A percentile compares a stretch with the other conserved stretches of the same genome.
These are phyloP conservation scores for Oscarella lobularis DNA, from an alignment of 37 sponge, comb jelly and placozoan genomes.

Conservation along the genomic window DNA sequence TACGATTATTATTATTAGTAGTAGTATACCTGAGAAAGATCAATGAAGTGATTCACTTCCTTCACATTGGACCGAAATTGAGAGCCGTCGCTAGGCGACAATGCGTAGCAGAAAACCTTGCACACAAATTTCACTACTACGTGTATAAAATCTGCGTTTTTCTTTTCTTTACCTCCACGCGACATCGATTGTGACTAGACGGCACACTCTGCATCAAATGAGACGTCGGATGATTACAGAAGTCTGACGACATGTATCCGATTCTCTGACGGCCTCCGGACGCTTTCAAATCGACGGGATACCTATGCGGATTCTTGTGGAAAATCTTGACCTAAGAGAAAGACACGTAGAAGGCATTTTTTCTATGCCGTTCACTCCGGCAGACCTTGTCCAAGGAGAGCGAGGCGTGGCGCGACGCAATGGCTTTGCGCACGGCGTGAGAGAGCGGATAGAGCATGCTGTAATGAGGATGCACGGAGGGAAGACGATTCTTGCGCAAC, in stretches of 20 bases:
- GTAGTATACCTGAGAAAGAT: slow-evolving; percentile 71
- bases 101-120: slow-evolving; percentile 91
- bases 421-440: slow-evolving; percentile 63
- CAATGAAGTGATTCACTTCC: slow-evolving; percentile 88
- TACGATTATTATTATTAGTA: neutral
- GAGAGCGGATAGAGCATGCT: slow-evolving; percentile 96
- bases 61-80: slow-evolving; percentile 75
- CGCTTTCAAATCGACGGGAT: slow-evolving; percentile 28
- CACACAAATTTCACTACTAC: neutral
- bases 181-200: neutral
- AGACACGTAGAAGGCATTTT: neutral
- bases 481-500: slow-evolving; percentile 87
- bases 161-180: neutral
- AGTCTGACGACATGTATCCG: slow-evolving; percentile 94
- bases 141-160: neutral
- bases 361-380: too few relatives aligned
- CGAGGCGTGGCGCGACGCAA: slow-evolving; percentile 73
- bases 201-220: slow-evolving; percentile 98
- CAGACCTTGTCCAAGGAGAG: slow-evolving; percentile 85
- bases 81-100: slow-evolving; percentile 79
- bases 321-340: slow-evolving; percentile 39
- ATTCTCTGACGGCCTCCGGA: slow-evolving; percentile 63
- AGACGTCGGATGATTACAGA: slow-evolving; percentile 98
- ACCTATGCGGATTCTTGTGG: slow-evolving; percentile 46
- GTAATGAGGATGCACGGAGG: slow-evolving; percentile 98